Evolutionary conservation across 2,888 invertebrate genomes (phyloP), one percentile per base, ranked within the genome.

Genomic region (Idaea aversata): DNA sequence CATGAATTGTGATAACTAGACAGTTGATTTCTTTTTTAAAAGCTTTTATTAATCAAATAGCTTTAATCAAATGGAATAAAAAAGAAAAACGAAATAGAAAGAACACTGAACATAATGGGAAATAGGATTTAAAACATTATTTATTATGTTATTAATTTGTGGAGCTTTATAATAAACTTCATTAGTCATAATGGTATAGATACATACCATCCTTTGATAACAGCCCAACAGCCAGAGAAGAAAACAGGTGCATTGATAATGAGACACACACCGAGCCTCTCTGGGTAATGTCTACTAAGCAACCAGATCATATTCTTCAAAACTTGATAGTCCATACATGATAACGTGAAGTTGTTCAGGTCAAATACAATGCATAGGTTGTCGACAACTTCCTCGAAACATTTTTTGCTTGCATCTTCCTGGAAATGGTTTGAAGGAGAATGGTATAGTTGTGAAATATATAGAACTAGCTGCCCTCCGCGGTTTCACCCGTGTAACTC

Each of bases 321-420:
- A 69, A 97, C 93, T 83, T 96, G 96, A 83, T 97, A 97, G 81
- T 97, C 97, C 96, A 97, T 96, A 78, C 96, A 96, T 60, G 94
- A 95, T 60, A 96, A 87, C 66, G 95, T 95, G 80, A 97, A 97
- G 73, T 94, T 95, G 72, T 94, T 94, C 73, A 97, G 85, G 86
- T 97, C 97, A 86, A 97, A 97, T 58, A 97, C 95, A 80, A 97
- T 96, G 81, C 97, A 97, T 16, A 97, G 84, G 79, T 96, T 96
- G 86, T 97, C 97, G 16, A 95, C 94, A 3, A 96, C 95, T 84
- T 96, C 96, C 82, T 97, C 96, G 84, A 96, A 96, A 86, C 96
- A 97, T 79, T 94, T 95, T 79, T 95, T 95, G 83, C 96, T 96
- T 1, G 95, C 96, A 78, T 95, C 95, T 84, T 97, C 97, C 95